Base-by-base conservation (phyloP, 2,797 vertebrate species). In the Hephaestus fuliginosus region DNA sequence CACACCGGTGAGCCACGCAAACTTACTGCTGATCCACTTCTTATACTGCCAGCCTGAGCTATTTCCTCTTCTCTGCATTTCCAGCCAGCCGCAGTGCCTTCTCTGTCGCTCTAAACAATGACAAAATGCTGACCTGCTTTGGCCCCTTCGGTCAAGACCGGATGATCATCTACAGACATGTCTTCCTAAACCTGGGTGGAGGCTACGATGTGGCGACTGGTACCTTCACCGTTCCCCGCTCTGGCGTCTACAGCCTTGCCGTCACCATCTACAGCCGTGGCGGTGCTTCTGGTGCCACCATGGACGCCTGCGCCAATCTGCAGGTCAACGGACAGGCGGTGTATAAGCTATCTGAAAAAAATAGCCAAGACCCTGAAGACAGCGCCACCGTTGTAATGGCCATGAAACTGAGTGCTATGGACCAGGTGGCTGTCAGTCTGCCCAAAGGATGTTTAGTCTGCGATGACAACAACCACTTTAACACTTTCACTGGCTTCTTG, bases 401-500 rank as follows among this genome's bases (percentile, higher is more conserved):
- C 2, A 3, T 83, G 12, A 56, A 81, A 51, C 89, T 96, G 75
- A 69, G 14, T 3, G 87, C 90, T 0, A 88, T 90, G 2, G 91
- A 95, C 66, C 3, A 3, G 15, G 89, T 96, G 74, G 55, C 44
- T 0, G 93, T 93, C 39, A 20, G 0, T 39, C 81, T 96, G 61
- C 90, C 75, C 1, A 4, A 3, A 0, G 83, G 70, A 25, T 94
- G 91, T 69, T 30, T 28, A 48, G 53, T 96, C 75, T 95, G 93
- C 3, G 94, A 95, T n/a, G 39, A 84, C 72, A 15, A 7, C n/a
- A 91, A 28, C 65, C 93, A 94, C 84, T 93, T 70, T 65, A 96
- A 95, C 86, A 95, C 93, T 1, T 96, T 96, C 84, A 93, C 88
- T 1, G 94, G 92, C 43, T 96, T 95, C 84, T 88, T 96, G 82